Percentiles rank a stretch among this genome's conserved stretches.
These are phyloP conservation scores for Gyps fulvus DNA, from an alignment of 2,113 vertebrate genomes.

Conservation along the genomic window DNA sequence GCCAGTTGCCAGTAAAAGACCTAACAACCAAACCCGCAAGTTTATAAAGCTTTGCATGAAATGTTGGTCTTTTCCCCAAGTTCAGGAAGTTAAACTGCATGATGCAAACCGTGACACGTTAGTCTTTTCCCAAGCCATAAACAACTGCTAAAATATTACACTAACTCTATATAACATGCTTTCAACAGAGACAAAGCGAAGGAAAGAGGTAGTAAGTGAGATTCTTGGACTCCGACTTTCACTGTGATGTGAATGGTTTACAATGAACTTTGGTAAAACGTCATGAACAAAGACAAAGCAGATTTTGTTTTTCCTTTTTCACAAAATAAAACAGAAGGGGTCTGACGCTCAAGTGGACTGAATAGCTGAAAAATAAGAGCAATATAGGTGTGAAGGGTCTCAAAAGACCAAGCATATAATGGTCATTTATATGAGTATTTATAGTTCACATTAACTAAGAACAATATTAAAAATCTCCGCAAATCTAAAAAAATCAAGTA, in stretches of 20 bases:
- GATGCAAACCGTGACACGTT: fast-evolving
- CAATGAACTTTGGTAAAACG: neutral
- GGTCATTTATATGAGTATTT: neutral
- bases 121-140: neutral
- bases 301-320: neutral
- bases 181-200: neutral
- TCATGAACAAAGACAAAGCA: neutral
- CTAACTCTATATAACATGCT: neutral
- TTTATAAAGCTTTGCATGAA: neutral
- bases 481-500: neutral
- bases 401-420: neutral
- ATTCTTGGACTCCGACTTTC: neutral
- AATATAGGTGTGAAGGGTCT: neutral
- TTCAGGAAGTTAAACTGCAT: neutral
- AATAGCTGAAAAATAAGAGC: neutral
- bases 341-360: neutral
- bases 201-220: neutral
- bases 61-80: neutral
- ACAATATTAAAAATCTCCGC: neutral
- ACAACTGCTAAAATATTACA: neutral
- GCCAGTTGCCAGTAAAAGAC: neutral
- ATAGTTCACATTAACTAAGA: neutral
- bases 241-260: neutral
- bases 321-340: neutral
- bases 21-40: neutral